phyloP scores from a whole-genome alignment of 2,113 vertebrate species.

The Hippocampus guttulatus region DNA sequence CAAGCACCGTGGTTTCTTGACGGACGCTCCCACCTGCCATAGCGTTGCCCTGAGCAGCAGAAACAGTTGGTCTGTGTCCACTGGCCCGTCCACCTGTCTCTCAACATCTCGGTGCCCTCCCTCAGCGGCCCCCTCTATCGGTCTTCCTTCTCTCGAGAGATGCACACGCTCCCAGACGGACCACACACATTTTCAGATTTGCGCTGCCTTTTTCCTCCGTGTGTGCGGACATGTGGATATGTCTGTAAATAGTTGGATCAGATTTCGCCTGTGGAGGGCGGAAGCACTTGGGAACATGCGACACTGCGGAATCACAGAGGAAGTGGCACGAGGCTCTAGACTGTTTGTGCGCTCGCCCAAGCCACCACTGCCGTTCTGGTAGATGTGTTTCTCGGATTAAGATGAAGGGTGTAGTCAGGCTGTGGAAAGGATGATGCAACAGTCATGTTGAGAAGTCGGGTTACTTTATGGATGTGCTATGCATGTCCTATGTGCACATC shows the following conservation, averaged over 20 bases:
- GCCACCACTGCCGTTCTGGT: constrained; percentile 9
- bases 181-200: constrained; percentile 68
- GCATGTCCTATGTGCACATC: constrained; percentile 7
- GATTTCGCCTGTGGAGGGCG: constrained; percentile 55
- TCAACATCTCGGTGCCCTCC: constrained; percentile 44
- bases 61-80: constrained; percentile 60
- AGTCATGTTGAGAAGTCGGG: background rate
- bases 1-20: constrained; percentile 50
- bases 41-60: constrained; percentile 26
- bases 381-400: background rate
- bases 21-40: constrained; percentile 62
- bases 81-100: constrained; percentile 68
- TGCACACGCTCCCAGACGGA: constrained; percentile 49
- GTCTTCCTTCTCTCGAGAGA: constrained; percentile 39
- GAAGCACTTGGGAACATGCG: constrained; percentile 61
- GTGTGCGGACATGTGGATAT: constrained; percentile 46
- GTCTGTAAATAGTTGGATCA: constrained; percentile 66
- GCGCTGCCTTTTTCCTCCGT: constrained; percentile 52
- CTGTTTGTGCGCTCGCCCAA: constrained; percentile 20
- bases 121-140: background rate
- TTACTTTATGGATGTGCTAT: background rate
- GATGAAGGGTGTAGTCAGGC: background rate
- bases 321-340: constrained; percentile 23
- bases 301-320: constrained; percentile 68
- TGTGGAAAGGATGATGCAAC: background rate